Evolutionary conservation across 2,797 vertebrate genomes (phyloP).

Genomic region (Spondyliosoma cantharus): DNA sequence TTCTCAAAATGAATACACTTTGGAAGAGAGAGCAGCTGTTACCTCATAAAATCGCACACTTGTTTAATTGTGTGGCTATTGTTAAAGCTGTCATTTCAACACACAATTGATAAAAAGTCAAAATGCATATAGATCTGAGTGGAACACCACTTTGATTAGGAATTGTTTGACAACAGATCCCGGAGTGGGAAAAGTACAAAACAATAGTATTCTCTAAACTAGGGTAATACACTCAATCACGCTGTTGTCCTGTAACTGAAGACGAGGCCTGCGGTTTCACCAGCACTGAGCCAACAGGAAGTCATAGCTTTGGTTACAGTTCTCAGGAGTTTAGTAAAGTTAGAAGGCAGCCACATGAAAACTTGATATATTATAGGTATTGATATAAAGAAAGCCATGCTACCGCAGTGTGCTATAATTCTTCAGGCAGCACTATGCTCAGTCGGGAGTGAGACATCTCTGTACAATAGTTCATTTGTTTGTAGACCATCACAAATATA

Average conservation of each 20-base stretch:
- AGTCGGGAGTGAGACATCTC: slow-evolving; percentile 20
- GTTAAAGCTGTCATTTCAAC: not conserved
- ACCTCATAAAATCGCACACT: too few species aligned
- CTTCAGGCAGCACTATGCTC: slow-evolving; percentile 1
- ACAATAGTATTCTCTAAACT: not conserved
- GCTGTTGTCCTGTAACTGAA: slow-evolving; percentile 19
- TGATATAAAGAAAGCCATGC: not conserved
- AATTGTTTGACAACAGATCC: not conserved
- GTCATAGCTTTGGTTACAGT: slow-evolving; percentile 13
- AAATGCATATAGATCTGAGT: not conserved
- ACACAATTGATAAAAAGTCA: not conserved
- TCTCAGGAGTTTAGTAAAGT: not conserved
- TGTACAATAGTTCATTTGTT: slow-evolving; percentile 70
- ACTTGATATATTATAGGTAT: not conserved
- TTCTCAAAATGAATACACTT: not conserved
- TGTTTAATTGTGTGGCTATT: not conserved
- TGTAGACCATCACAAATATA: slow-evolving; percentile 29
- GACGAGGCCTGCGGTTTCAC: slow-evolving; percentile 4
- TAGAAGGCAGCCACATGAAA: not conserved
- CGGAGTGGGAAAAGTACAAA: not conserved
- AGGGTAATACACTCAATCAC: not conserved
- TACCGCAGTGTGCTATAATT: not conserved
- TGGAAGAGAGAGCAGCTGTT: too few species aligned
- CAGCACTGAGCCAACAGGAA: slow-evolving; percentile 8
- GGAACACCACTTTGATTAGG: not conserved